These are phyloP conservation scores for Herpetotheres cachinnans DNA, from an alignment of 2,113 vertebrate genomes.

Conservation along the genomic window DNA sequence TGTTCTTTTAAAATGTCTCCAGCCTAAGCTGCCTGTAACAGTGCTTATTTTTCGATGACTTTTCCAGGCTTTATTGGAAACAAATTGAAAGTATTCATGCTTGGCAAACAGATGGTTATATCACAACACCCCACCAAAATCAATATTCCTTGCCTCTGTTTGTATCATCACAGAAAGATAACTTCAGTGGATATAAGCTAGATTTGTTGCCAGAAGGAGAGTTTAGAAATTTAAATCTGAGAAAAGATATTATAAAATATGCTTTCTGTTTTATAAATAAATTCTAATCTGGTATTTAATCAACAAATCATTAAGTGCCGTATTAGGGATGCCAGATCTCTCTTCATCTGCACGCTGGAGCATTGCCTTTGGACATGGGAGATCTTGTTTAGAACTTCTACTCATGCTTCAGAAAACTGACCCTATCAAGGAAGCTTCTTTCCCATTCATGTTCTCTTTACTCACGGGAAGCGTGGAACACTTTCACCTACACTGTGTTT, in stretches of 20 bases:
- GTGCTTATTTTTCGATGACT: neutral
- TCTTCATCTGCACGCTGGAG: neutral
- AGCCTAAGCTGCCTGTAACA: neutral
- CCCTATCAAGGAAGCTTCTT: neutral
- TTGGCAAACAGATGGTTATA: neutral
- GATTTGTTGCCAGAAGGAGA: slow-evolving; percentile 2
- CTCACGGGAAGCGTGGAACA: neutral
- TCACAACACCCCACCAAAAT: neutral
- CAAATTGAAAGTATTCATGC: neutral
- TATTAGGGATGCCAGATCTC: slow-evolving; percentile 1
- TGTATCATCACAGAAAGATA: neutral
- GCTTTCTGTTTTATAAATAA: slow-evolving; percentile 24
- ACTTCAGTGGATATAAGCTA: neutral
- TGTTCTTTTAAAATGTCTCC: neutral
- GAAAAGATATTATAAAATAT: neutral
- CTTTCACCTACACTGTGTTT: neutral
- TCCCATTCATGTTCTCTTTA: neutral
- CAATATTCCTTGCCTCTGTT: slow-evolving; percentile 1
- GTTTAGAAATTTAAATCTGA: neutral
- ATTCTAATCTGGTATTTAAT: neutral
- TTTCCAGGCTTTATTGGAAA: neutral
- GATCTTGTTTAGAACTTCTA: slow-evolving; percentile 1
- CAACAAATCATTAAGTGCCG: slow-evolving; percentile 41
- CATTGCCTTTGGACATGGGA: neutral
- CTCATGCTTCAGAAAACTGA: neutral